These are phyloP conservation scores for Dryobotodes eremita DNA, from an alignment of 2,888 invertebrate genomes.

Conservation along the genomic window DNA sequence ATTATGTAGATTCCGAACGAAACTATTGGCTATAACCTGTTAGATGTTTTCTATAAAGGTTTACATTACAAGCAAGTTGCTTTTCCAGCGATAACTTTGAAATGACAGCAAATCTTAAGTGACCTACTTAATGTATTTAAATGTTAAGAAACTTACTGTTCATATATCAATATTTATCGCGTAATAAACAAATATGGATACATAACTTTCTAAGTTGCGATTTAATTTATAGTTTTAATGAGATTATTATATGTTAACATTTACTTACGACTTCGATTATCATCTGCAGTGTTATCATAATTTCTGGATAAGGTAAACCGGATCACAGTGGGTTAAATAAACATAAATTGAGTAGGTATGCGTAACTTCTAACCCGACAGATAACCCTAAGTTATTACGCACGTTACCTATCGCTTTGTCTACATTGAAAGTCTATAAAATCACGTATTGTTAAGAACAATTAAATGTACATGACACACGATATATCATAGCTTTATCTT, in stretches of 20 bases:
- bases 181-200: constrained; percentile 36
- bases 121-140: constrained; percentile 25
- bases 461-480: constrained; percentile 8
- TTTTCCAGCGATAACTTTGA: constrained; percentile 33
- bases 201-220: constrained; percentile 39
- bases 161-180: constrained; percentile 32
- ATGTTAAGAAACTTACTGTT: constrained; percentile 32
- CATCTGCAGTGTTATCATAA: constrained; percentile 15
- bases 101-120: constrained; percentile 18
- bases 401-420: constrained; percentile 41
- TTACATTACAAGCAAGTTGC: constrained; percentile 6
- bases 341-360: constrained; percentile 36
- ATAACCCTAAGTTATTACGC: constrained; percentile 49
- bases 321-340: constrained; percentile 37
- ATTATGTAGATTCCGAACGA: constrained; percentile 39
- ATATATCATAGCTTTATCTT: constrained; percentile 16
- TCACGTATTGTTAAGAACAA: constrained; percentile 35
- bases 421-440: constrained; percentile 44
- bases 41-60: constrained; percentile 20
- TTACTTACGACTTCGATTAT: constrained; percentile 24
- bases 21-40: constrained; percentile 32
- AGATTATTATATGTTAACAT: constrained; percentile 17
- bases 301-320: constrained; percentile 23
- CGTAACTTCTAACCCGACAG: constrained; percentile 37
- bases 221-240: constrained; percentile 40